Evolutionary conservation across 2,113 vertebrate species (phyloP).

Genomic region (Vulpes vulpes): DNA sequence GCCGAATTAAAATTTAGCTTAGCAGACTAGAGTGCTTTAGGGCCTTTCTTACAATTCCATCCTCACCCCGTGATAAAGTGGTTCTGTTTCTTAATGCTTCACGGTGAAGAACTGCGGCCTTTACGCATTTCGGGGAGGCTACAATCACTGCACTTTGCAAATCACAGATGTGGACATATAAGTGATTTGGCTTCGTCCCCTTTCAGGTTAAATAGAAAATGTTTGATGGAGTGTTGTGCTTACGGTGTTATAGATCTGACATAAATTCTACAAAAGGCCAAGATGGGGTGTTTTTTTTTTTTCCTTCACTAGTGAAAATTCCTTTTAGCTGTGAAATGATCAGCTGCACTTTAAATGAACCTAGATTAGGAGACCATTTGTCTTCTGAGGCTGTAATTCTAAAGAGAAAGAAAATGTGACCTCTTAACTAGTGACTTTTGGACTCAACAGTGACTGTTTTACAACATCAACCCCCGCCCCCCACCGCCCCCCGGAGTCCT

Average conservation of each 20-base stretch:
- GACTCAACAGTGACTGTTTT: background rate
- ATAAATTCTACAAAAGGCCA: conserved; percentile 80
- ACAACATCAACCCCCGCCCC: conserved; percentile 20
- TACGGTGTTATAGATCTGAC: conserved; percentile 78
- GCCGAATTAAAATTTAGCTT: conserved; percentile 21
- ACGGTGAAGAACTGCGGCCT: background rate
- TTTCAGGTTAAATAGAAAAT: conserved; percentile 84
- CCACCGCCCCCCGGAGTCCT: background rate
- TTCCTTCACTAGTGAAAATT: conserved; percentile 70
- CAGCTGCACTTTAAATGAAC: conserved; percentile 84
- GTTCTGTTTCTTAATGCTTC: conserved; percentile 15
- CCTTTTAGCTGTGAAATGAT: conserved; percentile 81
- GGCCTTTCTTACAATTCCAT: conserved; percentile 47
- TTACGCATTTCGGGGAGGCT: background rate
- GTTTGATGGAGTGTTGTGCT: conserved; percentile 78
- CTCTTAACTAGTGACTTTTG: conserved; percentile 26
- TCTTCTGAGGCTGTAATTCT: conserved; percentile 57
- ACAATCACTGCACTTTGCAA: conserved; percentile 57
- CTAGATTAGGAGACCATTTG: conserved; percentile 77
- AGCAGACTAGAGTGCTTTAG: background rate
- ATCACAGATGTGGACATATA: conserved; percentile 46
- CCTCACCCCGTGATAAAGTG: background rate
- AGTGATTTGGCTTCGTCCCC: conserved; percentile 75
- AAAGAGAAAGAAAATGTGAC: conserved; percentile 55
- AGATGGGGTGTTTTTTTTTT: background rate